Percentiles rank a stretch among this genome's conserved stretches.
Evolutionary conservation across 2,113 vertebrate genomes (phyloP).

Genomic region (Microtus montanus): DNA sequence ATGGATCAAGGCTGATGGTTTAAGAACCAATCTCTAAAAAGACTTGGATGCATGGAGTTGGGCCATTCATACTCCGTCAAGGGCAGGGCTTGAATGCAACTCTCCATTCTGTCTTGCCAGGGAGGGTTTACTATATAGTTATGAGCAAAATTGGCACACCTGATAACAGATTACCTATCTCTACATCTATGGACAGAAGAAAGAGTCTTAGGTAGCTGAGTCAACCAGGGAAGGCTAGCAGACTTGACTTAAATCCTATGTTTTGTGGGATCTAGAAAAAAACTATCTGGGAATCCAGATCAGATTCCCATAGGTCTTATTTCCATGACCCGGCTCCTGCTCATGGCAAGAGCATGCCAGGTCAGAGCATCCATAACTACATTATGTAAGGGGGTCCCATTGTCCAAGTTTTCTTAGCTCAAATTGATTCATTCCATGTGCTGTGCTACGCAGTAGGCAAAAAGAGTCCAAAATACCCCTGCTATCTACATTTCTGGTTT

Average conservation of each 20-base stretch:
- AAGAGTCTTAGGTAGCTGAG: neutral
- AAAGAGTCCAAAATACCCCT: neutral
- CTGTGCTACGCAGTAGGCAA: too few species aligned
- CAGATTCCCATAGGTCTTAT: neutral
- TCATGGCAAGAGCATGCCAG: neutral
- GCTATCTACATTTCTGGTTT: neutral
- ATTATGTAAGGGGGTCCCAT: neutral
- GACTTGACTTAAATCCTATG: rapidly evolving
- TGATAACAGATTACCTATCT: neutral
- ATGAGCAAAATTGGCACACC: neutral
- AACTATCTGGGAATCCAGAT: neutral
- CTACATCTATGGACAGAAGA: neutral
- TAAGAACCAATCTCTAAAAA: neutral
- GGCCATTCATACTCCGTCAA: neutral
- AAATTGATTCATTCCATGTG: neutral
- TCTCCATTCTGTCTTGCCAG: neutral
- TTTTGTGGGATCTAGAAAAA: neutral
- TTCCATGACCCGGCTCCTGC: neutral
- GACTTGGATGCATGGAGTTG: neutral
- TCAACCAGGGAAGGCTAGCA: neutral
- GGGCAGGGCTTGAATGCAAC: neutral
- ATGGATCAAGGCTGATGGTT: neutral
- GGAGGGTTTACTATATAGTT: rapidly evolving
- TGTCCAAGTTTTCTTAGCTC: neutral
- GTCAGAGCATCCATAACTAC: neutral